phyloP scores from a whole-genome alignment of 2,888 invertebrate species.

The Unio delphinus region DNA sequence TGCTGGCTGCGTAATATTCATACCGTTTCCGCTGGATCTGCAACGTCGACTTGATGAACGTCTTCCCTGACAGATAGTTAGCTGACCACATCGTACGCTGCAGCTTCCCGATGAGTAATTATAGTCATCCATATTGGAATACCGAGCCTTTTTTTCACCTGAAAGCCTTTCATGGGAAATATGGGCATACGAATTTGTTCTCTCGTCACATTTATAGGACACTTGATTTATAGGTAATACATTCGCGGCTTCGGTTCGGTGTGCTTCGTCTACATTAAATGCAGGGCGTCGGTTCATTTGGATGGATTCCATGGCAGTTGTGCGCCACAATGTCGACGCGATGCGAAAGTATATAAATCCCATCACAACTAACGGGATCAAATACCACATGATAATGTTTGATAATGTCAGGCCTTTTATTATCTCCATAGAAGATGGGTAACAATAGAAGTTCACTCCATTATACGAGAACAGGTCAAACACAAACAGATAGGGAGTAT shows the following conservation, averaged over 20 bases:
- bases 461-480: slow-evolving; percentile 80
- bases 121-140: too few relatives aligned
- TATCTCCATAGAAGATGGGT: slow-evolving; percentile 16
- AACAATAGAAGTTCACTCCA: slow-evolving; percentile 23
- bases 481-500: slow-evolving; percentile 87
- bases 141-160: background rate
- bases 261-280: background rate
- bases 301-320: slow-evolving; percentile 30
- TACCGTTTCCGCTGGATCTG: background rate
- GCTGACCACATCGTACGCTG: too few relatives aligned
- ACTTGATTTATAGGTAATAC: too few relatives aligned
- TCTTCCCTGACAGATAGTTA: background rate
- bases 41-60: background rate
- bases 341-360: slow-evolving; percentile 85
- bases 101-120: too few relatives aligned
- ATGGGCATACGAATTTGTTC: too few relatives aligned
- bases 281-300: slow-evolving; percentile 11
- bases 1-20: background rate
- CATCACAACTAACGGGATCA: slow-evolving; percentile 85
- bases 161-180: background rate
- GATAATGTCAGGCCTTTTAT: slow-evolving; percentile 72
- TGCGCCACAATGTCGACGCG: slow-evolving; percentile 86
- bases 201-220: too few relatives aligned
- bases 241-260: slow-evolving; percentile 2
- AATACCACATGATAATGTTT: slow-evolving; percentile 87